Base-by-base conservation (phyloP, 2,797 vertebrate species). In the Anolis apletophallus region DNA sequence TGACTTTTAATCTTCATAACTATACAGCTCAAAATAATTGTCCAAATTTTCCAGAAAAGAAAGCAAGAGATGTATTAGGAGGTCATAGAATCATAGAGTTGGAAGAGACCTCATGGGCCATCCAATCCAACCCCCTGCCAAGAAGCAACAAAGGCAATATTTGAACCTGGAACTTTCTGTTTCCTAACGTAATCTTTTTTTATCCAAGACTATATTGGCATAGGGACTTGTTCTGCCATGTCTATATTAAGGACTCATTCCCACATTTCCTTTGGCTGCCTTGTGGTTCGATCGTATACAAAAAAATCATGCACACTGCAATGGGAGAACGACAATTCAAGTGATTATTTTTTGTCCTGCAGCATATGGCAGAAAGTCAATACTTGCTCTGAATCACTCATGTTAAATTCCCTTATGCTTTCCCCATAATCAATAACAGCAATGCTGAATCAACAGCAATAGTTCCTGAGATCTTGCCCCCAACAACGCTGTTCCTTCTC, bases 311-410 rank as follows among this genome's bases (percentile, higher is more conserved):
- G 17, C 23, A 59, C 16, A 29, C 0, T 52, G 36, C 55, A 59
- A 71, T 61, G 64, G 64, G 54, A 55, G 54, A 55, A 83, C 59
- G 11, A n/a, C 7, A 36, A 36, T 61, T 61, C n/a, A 59, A 76
- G 52, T 82, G 50, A 5, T 11, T n/a, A 46, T 72, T 78, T n/a
- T 79, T 59, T 78, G 54, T 72, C n/a, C 55, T 36, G 26, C 61
- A 77, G 55, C 61, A 61, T 57, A 64, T 74, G 57, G 23, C 55
- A 74, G 55, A 57, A 83, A 79, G 64, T 23, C 74, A 83, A 29
- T 71, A 17, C 21, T 36, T 50, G 26, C 21, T 46, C 74, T 77
- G n/a, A 34, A 46, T 64, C 12, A 8, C 61, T 85, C 67, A 71
- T 13, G 26, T 36, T 46, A 59, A 79, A 57, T 34, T 10, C 52